Percentiles rank a stretch among this genome's conserved stretches.
These are phyloP conservation scores for Pedetes capensis DNA, from an alignment of 2,113 vertebrate genomes.

Conservation along the genomic window DNA sequence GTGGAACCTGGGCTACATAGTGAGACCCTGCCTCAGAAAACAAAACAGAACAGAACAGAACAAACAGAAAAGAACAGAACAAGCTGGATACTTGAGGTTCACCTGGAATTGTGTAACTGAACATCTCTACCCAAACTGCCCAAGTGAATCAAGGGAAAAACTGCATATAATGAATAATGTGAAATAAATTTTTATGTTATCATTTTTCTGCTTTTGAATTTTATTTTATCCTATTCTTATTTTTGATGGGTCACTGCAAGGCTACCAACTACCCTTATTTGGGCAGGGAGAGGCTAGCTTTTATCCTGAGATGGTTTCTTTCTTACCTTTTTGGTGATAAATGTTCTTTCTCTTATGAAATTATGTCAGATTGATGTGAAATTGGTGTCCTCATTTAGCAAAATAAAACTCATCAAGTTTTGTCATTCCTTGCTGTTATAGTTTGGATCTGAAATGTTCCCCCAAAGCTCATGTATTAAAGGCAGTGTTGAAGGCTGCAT, in stretches of 20 bases:
- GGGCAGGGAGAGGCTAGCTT: neutral
- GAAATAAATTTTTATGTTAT: neutral
- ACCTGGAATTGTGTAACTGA: neutral
- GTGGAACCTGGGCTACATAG: too few relatives aligned
- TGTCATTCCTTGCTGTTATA: neutral
- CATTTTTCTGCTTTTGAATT: conserved; percentile 21
- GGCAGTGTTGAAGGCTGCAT: too few relatives aligned
- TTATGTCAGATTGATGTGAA: neutral
- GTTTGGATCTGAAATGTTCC: neutral
- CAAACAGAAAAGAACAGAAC: too few relatives aligned
- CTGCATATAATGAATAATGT: neutral
- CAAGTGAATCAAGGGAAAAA: neutral
- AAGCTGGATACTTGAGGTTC: neutral
- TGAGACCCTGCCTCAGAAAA: too few relatives aligned
- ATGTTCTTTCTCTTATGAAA: conserved; percentile 10
- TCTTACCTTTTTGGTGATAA: neutral
- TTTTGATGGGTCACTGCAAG: neutral
- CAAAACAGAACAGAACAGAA: too few relatives aligned
- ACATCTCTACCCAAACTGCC: neutral
- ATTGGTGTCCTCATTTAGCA: neutral
- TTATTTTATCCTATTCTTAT: neutral
- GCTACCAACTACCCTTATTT: neutral
- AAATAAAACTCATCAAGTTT: neutral
- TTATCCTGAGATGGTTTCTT: neutral
- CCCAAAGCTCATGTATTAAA: neutral